Evolutionary conservation across 1,140 invertebrate species (phyloP).

Genomic region (Gryon sp.): DNA sequence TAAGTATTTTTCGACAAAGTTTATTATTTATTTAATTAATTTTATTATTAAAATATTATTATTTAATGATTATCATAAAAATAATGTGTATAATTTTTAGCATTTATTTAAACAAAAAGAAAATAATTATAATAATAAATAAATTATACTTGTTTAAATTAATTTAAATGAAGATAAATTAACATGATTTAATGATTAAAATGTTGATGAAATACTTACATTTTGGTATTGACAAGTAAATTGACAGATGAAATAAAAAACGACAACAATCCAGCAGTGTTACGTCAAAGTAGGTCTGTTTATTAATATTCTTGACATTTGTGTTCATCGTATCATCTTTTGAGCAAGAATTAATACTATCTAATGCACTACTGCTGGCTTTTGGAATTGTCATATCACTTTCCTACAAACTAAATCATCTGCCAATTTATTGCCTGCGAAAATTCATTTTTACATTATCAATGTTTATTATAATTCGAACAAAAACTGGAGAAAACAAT

Average conservation of each 20-base stretch:
- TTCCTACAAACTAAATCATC: too few relatives aligned
- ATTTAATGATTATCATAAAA: too few relatives aligned
- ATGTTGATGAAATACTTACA: slow-evolving; percentile 30
- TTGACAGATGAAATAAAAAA: slow-evolving; percentile 1
- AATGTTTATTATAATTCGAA: too few relatives aligned
- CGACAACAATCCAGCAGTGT: background rate
- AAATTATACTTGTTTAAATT: background rate
- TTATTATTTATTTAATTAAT: too few relatives aligned
- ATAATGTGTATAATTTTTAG: too few relatives aligned
- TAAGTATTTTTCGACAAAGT: background rate
- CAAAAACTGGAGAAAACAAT: background rate
- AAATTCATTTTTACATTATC: too few relatives aligned
- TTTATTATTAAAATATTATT: too few relatives aligned
- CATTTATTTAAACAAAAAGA: too few relatives aligned
- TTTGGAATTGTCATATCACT: slow-evolving; percentile 38
- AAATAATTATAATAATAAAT: background rate
- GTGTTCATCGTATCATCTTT: slow-evolving; percentile 9
- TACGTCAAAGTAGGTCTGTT: slow-evolving; percentile 12
- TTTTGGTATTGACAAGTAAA: slow-evolving; percentile 22
- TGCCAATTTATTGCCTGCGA: too few relatives aligned
- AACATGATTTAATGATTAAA: too few relatives aligned
- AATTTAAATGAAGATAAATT: background rate
- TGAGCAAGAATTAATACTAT: too few relatives aligned
- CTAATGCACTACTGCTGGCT: too few relatives aligned
- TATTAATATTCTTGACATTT: slow-evolving; percentile 10